Evolutionary conservation across 2,113 vertebrate genomes (phyloP).

Genomic region (Prionailurus bengalensis): DNA sequence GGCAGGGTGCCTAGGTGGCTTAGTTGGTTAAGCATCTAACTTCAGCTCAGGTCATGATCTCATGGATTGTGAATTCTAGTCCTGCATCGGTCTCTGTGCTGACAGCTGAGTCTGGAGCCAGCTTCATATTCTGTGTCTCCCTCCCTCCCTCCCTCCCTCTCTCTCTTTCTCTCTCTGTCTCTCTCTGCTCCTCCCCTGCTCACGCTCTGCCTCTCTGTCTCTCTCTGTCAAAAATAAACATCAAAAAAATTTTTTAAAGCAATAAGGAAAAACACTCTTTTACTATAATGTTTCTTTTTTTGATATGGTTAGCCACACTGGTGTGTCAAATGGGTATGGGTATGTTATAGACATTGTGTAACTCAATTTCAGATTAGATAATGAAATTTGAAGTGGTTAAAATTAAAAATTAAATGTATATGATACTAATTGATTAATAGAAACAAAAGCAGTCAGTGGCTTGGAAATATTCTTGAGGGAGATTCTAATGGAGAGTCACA

Average conservation of each 20-base stretch:
- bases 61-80: too few species aligned
- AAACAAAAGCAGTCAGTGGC: neutral
- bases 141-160: too few species aligned
- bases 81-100: too few species aligned
- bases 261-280: neutral
- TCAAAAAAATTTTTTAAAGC: too few species aligned
- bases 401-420: conserved; percentile 38
- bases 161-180: too few species aligned
- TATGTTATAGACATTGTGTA: neutral
- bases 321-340: neutral
- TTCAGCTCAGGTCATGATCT: too few species aligned
- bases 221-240: too few species aligned
- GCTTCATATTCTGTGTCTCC: too few species aligned
- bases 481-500: neutral
- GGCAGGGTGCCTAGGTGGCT: neutral
- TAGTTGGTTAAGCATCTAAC: too few species aligned
- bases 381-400: neutral
- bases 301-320: neutral
- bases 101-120: too few species aligned
- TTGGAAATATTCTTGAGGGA: conserved; percentile 18
- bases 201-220: too few species aligned
- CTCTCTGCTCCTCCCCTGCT: too few species aligned
- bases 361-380: conserved; percentile 45
- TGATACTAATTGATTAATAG: neutral
- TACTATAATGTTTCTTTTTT: conserved; percentile 7